Evolutionary conservation across 2,888 invertebrate species (phyloP), one percentile per base, ranked within the genome.

Genomic region (Drosophila sordidapex): DNA sequence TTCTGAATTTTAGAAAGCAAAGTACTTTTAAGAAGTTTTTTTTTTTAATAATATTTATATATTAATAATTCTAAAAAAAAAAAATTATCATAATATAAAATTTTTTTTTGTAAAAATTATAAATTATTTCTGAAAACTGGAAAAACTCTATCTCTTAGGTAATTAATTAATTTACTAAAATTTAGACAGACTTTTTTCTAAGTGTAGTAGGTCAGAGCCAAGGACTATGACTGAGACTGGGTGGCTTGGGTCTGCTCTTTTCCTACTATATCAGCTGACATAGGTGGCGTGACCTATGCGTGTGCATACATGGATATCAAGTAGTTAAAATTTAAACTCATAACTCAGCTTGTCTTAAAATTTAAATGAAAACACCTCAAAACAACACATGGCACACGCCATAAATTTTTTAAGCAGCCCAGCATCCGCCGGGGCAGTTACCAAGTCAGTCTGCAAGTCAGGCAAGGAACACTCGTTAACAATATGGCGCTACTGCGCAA

Each of bases 301-400:
- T 62, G 65, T 60, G 43, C 51, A 70, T 33, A 70, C 70, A 70
- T 72, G 70, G 70, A 74, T 70, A 70, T 40, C 49, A 74, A 67
- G 71, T 69, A 79, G 76, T 83, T 84, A 70, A 86, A 91, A 84
- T 89, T 84, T 76, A 58, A 82, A 76, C 72, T 63, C 76, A 83
- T 88, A 89, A 81, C 82, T 89, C 80, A 87, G 60, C 57, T 51
- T 77, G 85, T 69, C 86, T 76, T 75, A 70, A 87, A 89, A 87
- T 87, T 84, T 85, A 76, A 87, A 85, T 84, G 85, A 76, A 75
- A 76, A 74, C 77, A 78, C 82, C 76, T 76, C 77, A 64, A 67
- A 60, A 69, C 49, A 40, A 35, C 56, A 63, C 59, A 65, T 62
- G 62, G 49, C 38, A 52, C 68, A 60, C 52, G 49, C 48, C 54